These are phyloP conservation scores for Aproaerema taeniolella DNA, from an alignment of 2,888 invertebrate species.

Conservation along the genomic window DNA sequence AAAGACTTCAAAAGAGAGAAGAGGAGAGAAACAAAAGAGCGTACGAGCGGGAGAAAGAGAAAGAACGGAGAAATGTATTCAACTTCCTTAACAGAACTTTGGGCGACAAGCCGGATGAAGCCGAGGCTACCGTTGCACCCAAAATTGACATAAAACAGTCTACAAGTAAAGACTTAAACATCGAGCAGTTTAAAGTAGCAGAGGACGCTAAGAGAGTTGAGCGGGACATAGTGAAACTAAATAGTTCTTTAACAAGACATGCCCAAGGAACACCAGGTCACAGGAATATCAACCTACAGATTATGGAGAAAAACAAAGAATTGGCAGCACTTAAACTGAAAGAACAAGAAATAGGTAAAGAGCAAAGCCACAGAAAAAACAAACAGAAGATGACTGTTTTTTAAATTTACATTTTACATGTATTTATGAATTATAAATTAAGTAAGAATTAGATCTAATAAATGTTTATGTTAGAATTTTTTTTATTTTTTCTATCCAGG, in stretches of 20 bases:
- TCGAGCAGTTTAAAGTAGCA: slow-evolving; percentile 83
- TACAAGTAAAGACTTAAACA: slow-evolving; percentile 82
- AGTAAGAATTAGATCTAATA: neutral
- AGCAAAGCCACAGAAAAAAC: slow-evolving; percentile 83
- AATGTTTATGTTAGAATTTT: too few relatives aligned
- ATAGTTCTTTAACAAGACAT: slow-evolving; percentile 80
- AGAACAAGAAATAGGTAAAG: slow-evolving; percentile 80
- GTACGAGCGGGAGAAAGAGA: slow-evolving; percentile 79
- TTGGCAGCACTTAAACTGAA: slow-evolving; percentile 76
- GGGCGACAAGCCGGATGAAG: slow-evolving; percentile 45
- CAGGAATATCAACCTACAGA: slow-evolving; percentile 78
- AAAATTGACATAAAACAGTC: slow-evolving; percentile 63
- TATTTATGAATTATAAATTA: neutral
- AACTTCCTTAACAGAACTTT: slow-evolving; percentile 85
- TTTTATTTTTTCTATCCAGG: too few relatives aligned
- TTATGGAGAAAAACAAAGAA: slow-evolving; percentile 79
- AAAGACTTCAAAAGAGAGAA: slow-evolving; percentile 80
- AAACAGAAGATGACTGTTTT: slow-evolving; percentile 87
- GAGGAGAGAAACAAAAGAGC: slow-evolving; percentile 79
- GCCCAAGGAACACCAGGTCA: slow-evolving; percentile 77
- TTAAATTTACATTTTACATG: too few relatives aligned
- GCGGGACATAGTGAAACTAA: slow-evolving; percentile 80
- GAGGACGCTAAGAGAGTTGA: slow-evolving; percentile 84
- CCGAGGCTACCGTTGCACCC: slow-evolving; percentile 19
- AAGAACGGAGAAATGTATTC: slow-evolving; percentile 82